Percentiles rank a stretch among this genome's conserved stretches.
These are phyloP conservation scores for Pipa parva DNA, from an alignment of 2,113 vertebrate species.

Conservation along the genomic window DNA sequence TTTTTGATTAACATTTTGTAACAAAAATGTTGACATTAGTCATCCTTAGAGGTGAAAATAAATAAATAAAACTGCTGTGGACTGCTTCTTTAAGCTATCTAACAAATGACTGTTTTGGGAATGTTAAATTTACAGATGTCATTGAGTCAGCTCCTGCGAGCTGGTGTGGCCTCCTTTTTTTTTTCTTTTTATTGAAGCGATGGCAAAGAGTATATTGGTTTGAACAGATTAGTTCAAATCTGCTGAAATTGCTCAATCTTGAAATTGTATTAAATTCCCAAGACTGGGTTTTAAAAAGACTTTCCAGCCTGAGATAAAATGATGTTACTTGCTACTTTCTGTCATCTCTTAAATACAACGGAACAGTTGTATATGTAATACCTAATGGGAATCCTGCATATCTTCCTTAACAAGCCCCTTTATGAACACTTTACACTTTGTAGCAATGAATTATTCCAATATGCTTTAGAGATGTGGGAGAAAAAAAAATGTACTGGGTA, in stretches of 20 bases:
- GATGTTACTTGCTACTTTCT: conserved; percentile 36
- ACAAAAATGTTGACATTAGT: neutral
- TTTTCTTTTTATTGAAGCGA: neutral
- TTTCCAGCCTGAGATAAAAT: conserved; percentile 39
- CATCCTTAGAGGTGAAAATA: neutral
- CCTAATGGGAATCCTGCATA: conserved; percentile 31
- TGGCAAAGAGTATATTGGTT: conserved; percentile 34
- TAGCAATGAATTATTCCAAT: conserved; percentile 8
- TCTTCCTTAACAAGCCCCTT: conserved; percentile 31
- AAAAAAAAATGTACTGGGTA: neutral
- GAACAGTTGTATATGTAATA: conserved; percentile 37
- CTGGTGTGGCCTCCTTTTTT: neutral
- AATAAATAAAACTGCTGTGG: neutral
- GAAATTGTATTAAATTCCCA: conserved; percentile 47
- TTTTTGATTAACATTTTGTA: conserved; percentile 11
- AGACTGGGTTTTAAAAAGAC: conserved; percentile 42
- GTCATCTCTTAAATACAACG: conserved; percentile 28
- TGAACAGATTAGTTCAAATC: conserved; percentile 41
- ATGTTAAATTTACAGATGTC: conserved; percentile 2
- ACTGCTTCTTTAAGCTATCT: neutral
- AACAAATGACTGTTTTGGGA: neutral
- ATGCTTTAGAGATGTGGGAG: neutral
- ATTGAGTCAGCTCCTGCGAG: neutral
- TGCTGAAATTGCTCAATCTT: conserved; percentile 47
- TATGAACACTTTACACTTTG: conserved; percentile 17